A percentile compares a stretch with the other conserved stretches of the same genome.
phyloP scores from a whole-genome alignment of 2,797 vertebrate species.

The Sternarchorhynchus goeldii region DNA sequence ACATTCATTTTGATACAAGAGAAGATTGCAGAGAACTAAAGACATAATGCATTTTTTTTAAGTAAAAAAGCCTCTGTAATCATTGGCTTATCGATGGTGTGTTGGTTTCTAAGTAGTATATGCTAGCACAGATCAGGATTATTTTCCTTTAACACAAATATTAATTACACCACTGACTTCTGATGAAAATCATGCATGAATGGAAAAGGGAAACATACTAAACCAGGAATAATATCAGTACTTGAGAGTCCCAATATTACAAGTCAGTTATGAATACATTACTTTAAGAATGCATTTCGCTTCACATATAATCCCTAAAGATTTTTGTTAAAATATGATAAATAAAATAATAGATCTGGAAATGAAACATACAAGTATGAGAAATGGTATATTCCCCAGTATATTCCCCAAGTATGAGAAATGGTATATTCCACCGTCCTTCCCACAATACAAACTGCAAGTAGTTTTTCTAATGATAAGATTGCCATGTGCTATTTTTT shows the following conservation, averaged over 20 bases:
- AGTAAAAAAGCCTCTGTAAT: not conserved
- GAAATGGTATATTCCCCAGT: not conserved
- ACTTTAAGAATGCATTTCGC: slow-evolving; percentile 1
- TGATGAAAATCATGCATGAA: not conserved
- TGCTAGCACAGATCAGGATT: not conserved
- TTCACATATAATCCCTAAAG: not conserved
- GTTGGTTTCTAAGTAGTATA: slow-evolving; percentile 5
- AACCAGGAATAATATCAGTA: not conserved
- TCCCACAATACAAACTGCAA: slow-evolving; percentile 18
- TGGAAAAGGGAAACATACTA: not conserved
- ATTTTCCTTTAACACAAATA: slow-evolving; percentile 2
- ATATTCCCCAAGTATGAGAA: not conserved
- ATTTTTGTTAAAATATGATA: slow-evolving; percentile 3
- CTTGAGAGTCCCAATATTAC: not conserved
- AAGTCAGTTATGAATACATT: not conserved
- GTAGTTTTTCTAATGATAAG: slow-evolving; percentile 30
- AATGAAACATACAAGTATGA: not conserved
- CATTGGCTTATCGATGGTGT: not conserved
- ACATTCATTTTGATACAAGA: not conserved
- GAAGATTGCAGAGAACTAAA: not conserved
- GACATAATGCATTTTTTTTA: not conserved
- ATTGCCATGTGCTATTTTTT: slow-evolving; percentile 43
- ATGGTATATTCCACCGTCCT: not conserved
- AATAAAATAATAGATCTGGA: not conserved
- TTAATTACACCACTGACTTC: not conserved